Conservation (phyloP, 2,113 vertebrate species). For the Numenius arquata region DNA sequence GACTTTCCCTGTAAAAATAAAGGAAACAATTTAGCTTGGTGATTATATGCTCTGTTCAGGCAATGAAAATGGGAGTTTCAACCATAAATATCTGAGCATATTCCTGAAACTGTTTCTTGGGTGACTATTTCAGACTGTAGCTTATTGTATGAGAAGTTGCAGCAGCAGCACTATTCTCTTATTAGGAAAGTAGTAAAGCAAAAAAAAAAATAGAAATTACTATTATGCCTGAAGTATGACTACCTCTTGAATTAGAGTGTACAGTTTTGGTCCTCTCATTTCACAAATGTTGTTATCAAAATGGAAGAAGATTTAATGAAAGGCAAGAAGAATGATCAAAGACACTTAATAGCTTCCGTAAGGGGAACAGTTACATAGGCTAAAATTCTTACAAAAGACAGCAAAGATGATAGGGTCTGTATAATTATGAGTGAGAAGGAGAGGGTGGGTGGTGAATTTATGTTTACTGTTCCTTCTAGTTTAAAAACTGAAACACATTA, state of each 20-base stretch:
- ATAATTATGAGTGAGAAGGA: neutral
- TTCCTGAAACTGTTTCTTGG: neutral
- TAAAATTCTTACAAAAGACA: neutral
- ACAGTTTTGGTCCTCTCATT: neutral
- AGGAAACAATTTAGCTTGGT: neutral
- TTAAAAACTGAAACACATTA: neutral
- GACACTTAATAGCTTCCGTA: neutral
- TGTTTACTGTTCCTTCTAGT: neutral
- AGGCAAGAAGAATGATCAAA: neutral
- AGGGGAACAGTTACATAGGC: neutral
- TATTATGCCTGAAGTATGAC: neutral
- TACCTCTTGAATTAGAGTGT: neutral
- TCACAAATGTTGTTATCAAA: neutral
- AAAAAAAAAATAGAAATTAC: neutral
- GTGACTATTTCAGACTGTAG: neutral
- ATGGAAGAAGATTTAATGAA: neutral
- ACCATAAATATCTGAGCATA: neutral
- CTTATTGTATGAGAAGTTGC: neutral
- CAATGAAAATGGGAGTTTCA: neutral
- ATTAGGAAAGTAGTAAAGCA: neutral
- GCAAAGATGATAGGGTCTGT: neutral
- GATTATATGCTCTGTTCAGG: neutral
- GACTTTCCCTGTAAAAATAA: neutral
- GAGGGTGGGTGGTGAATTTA: neutral
- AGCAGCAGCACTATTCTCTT: neutral